phyloP scores from a whole-genome alignment of 1,140 invertebrate species.

The Lysiphlebus fabarum region DNA sequence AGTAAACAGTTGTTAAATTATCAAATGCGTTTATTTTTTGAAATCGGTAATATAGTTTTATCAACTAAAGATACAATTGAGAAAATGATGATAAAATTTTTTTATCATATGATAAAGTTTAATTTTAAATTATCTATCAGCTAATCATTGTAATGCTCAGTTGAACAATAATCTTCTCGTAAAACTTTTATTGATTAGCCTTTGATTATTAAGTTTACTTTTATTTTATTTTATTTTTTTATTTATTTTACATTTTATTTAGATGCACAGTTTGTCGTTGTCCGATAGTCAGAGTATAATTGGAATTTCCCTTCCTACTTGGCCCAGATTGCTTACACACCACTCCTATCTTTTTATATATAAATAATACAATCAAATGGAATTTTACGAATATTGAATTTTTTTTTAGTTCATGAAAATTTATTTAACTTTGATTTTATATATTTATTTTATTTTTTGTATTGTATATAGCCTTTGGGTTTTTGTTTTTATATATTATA shows the following conservation, averaged over 20 bases:
- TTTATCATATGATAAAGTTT: too few species aligned
- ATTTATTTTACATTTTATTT: too few species aligned
- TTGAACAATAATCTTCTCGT: neutral
- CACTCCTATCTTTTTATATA: neutral
- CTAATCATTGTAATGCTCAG: too few species aligned
- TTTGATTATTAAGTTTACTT: conserved; percentile 42
- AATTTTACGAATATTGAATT: neutral
- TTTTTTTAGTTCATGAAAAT: neutral
- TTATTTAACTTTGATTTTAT: neutral
- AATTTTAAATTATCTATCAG: too few species aligned
- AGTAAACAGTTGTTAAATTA: too few species aligned
- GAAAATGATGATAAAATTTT: too few species aligned
- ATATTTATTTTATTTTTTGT: neutral
- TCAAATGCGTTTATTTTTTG: too few species aligned
- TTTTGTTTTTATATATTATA: neutral
- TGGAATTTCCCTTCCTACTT: conserved; percentile 23
- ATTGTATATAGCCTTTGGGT: neutral
- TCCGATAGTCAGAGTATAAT: conserved; percentile 33
- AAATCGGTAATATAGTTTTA: conserved; percentile 27
- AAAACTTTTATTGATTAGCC: conserved; percentile 40
- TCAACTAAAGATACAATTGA: conserved; percentile 33
- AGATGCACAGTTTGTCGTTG: conserved; percentile 31
- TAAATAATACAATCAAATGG: neutral
- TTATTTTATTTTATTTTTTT: conserved; percentile 40
- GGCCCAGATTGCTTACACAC: neutral